Percentiles rank a stretch among this genome's conserved stretches.
These are phyloP conservation scores for Drusus annulatus DNA, from an alignment of 1,140 invertebrate species.

Conservation along the genomic window DNA sequence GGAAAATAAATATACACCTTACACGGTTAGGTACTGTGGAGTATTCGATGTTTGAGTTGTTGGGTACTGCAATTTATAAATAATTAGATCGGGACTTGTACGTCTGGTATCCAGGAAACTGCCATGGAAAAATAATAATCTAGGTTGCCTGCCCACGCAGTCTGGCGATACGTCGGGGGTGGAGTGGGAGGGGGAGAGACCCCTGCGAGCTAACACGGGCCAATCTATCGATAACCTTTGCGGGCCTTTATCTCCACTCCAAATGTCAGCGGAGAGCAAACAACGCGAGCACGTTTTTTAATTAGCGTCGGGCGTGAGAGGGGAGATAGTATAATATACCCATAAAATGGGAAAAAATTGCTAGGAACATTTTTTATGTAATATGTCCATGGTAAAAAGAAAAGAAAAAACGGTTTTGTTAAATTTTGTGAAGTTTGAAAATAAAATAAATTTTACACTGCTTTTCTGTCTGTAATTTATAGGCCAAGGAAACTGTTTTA, in stretches of 20 bases:
- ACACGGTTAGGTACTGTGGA: too few relatives aligned
- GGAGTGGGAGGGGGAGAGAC: background rate
- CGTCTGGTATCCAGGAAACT: background rate
- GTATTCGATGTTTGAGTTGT: too few relatives aligned
- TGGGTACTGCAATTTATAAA: background rate
- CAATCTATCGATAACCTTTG: constrained; percentile 23
- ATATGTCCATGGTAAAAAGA: too few relatives aligned
- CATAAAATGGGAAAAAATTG: background rate
- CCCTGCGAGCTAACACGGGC: background rate
- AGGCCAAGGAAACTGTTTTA: too few relatives aligned
- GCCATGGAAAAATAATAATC: background rate
- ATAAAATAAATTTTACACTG: too few relatives aligned
- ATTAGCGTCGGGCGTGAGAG: background rate
- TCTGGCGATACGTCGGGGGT: background rate
- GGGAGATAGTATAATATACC: background rate
- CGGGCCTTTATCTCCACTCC: constrained; percentile 14
- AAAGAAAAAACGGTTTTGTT: too few relatives aligned
- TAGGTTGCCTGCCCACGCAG: background rate
- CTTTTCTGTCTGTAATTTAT: too few relatives aligned
- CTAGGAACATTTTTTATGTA: too few relatives aligned
- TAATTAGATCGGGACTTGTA: background rate
- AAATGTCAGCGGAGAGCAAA: constrained; percentile 22
- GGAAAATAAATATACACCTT: too few relatives aligned
- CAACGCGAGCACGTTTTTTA: constrained; percentile 21
- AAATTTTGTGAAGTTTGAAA: too few relatives aligned